phyloP scores from a whole-genome alignment of 2,797 vertebrate genomes.

The Etheostoma perlongum region DNA sequence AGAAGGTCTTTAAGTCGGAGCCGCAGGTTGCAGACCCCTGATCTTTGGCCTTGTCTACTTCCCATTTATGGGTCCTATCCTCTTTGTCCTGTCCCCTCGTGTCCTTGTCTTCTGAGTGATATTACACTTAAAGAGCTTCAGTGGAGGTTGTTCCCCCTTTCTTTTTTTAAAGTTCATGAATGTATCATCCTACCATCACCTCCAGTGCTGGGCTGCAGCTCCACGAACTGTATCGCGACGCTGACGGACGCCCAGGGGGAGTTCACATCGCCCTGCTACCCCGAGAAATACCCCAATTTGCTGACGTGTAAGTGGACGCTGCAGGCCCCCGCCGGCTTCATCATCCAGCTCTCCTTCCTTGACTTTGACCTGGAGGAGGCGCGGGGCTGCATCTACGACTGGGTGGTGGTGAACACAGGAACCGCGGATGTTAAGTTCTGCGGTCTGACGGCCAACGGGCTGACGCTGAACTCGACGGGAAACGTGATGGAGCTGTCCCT shows the following conservation, averaged over 20 bases:
- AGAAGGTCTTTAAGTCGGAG: no score
- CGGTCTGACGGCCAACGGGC: conserved; percentile 93
- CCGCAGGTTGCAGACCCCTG: no score
- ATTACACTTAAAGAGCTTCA: neutral
- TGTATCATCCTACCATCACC: conserved; percentile 41
- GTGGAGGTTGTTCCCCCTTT: conserved; percentile 9
- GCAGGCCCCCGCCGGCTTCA: conserved; percentile 91
- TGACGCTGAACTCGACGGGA: conserved; percentile 93
- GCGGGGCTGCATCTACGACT: conserved; percentile 94
- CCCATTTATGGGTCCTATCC: conserved; percentile 13
- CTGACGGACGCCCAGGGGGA: conserved; percentile 86
- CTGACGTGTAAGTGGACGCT: conserved; percentile 91
- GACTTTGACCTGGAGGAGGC: conserved; percentile 98
- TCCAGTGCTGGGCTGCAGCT: conserved; percentile 88
- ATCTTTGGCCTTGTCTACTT: neutral
- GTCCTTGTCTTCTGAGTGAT: conserved; percentile 42
- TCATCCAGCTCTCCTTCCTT: conserved; percentile 93
- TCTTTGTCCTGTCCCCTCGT: conserved; percentile 16
- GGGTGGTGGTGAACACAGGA: conserved; percentile 88
- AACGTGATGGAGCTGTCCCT: conserved; percentile 93
- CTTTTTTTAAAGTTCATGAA: conserved; percentile 27
- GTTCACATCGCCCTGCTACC: conserved; percentile 95
- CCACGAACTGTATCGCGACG: conserved; percentile 85
- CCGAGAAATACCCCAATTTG: conserved; percentile 90
- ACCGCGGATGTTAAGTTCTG: conserved; percentile 88